phyloP scores from a whole-genome alignment of 2,113 vertebrate genomes.

The Neogale vison region DNA sequence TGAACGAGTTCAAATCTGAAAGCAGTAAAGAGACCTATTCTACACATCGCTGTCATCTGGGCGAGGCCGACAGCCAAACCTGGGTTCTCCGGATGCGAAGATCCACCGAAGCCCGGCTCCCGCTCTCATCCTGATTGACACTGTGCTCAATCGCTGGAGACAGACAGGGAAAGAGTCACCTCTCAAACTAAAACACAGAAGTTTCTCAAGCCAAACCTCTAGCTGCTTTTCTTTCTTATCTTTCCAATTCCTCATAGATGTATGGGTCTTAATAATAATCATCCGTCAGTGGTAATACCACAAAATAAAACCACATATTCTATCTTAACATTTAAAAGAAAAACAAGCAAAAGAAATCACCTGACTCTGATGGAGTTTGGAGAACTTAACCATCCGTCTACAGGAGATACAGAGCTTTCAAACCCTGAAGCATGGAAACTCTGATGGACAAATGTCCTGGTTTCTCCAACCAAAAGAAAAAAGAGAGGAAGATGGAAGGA shows the following conservation, averaged over 20 bases:
- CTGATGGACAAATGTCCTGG: not conserved
- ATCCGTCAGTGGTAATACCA: not conserved
- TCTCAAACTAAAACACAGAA: not conserved
- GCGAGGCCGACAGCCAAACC: constrained; percentile 81
- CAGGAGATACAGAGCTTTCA: not conserved
- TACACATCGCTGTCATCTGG: fast-evolving
- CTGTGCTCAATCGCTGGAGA: constrained; percentile 92
- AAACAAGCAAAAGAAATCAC: not conserved
- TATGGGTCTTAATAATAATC: no score
- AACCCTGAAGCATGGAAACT: not conserved
- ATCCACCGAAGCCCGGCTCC: constrained; percentile 88
- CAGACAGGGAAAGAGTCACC: not conserved
- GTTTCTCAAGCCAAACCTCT: not conserved
- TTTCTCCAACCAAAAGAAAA: not conserved
- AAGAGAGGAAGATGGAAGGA: no score
- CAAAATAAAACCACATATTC: not conserved
- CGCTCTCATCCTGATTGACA: constrained; percentile 88
- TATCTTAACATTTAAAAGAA: not conserved
- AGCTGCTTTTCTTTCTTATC: not conserved
- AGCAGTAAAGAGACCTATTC: not conserved
- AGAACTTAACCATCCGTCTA: not conserved
- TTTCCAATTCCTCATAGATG: not conserved
- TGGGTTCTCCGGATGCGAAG: constrained; percentile 96
- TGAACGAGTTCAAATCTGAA: no score
- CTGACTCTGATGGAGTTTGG: not conserved